phyloP scores from a whole-genome alignment of 2,797 vertebrate genomes.

The Dendrocincla fuliginosa region DNA sequence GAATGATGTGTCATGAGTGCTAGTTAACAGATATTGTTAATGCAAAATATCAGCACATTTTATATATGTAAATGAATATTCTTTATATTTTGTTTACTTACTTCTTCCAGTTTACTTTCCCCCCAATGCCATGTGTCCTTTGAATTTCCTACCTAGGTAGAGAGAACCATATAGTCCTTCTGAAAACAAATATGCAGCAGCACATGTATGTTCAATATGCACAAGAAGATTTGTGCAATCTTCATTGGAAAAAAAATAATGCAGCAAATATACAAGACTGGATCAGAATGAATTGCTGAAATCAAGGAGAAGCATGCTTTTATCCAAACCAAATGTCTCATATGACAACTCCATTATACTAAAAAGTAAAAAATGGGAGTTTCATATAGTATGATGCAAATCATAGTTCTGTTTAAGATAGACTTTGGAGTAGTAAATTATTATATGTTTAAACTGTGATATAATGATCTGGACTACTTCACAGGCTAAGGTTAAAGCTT shows the following conservation, averaged over 20 bases:
- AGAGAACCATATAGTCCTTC: background rate
- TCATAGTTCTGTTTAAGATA: background rate
- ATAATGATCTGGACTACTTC: background rate
- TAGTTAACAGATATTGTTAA: background rate
- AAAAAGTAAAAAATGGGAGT: background rate
- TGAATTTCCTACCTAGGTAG: background rate
- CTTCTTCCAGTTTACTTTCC: background rate
- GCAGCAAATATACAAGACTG: background rate
- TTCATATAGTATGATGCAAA: background rate
- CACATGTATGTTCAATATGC: background rate
- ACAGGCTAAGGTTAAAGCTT: background rate
- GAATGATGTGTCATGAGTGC: background rate
- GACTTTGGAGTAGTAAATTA: background rate
- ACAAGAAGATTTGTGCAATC: background rate
- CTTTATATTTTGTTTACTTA: background rate
- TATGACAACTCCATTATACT: background rate
- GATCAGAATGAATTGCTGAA: slow-evolving; percentile 1
- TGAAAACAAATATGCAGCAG: background rate
- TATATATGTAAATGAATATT: background rate
- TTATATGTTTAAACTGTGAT: background rate
- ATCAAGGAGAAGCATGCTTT: background rate
- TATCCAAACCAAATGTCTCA: background rate
- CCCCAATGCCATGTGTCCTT: background rate
- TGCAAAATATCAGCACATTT: background rate
- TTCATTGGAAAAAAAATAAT: background rate